Base-by-base conservation (phyloP, 2,888 invertebrate genomes). In the Bellardia bayeri region DNA sequence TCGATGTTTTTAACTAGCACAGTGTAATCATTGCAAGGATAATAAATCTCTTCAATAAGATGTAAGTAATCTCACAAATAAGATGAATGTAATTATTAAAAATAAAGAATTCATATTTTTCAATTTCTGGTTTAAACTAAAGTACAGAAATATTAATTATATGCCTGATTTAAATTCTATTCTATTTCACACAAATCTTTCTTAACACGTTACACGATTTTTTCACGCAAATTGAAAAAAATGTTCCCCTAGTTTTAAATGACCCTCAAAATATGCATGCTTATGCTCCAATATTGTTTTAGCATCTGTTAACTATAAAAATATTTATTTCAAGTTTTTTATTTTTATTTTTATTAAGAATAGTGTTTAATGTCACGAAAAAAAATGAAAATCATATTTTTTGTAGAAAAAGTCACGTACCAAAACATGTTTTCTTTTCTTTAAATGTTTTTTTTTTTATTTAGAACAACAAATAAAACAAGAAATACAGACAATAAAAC, bases 231-330 rank as follows among this genome's bases (percentile, higher is more conserved):
- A 82, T 61, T 68, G n/a, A 58, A 30, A 64, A 61, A 1, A 42
- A 51, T 69, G 37, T 68, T 13, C 8, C 45, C 13, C 13, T 33
- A 54, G 61, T 30, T 54, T 23, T 51, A 49, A 76, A 63, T 82
- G 69, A 82, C 82, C 61, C 69, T 23, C 61, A 63, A 76, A 63
- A 30, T 49, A 74, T 37, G 37, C 14, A 61, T 49, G n/a, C 9
- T 58, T 33, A 30, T 66, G 61, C 69, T 75, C 13, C 49, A 42
- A n/a, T 54, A 54, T 23, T 83, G n/a, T 72, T 58, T 75, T 63
- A 64, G 83, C 86, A 87, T 82, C 82, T 85, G 84, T 82, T 74
- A 71, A 82, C 82, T 71, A 87, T 85, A 87, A 85, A 87, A 87
- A 79, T 79, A 87, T 87, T 87, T 82, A 79, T 85, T 75, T 81